Conservation (phyloP, 2,113 vertebrate genomes). For the Panthera uncia region DNA sequence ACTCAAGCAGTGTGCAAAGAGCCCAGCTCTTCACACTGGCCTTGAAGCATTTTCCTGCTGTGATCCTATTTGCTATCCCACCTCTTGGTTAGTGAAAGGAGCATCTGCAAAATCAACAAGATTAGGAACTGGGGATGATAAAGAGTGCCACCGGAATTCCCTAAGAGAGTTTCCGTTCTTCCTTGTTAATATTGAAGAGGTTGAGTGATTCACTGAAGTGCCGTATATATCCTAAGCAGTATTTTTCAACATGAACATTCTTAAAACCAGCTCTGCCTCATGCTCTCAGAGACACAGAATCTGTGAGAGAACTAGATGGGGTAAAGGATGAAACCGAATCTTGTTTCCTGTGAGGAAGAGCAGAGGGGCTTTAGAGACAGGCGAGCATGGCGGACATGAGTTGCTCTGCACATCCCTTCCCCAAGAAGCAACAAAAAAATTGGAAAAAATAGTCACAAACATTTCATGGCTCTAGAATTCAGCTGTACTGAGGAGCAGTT, state of each 20-base stretch:
- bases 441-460: neutral
- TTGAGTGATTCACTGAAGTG: neutral
- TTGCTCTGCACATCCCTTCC: neutral
- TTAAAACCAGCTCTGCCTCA: neutral
- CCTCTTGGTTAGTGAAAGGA: neutral
- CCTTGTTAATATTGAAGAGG: neutral
- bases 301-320: neutral
- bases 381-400: neutral
- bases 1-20: fast-evolving
- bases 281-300: neutral
- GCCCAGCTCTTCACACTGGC: neutral
- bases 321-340: too few relatives aligned
- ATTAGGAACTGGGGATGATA: neutral
- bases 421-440: neutral
- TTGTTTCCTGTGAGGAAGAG: neutral
- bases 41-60: fast-evolving
- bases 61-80: neutral
- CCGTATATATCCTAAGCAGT: neutral
- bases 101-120: neutral
- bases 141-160: fast-evolving
- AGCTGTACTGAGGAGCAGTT: neutral
- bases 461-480: neutral
- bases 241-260: neutral
- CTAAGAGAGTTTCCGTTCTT: neutral
- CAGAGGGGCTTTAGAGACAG: neutral